A percentile compares a stretch with the other conserved stretches of the same genome.
These are phyloP conservation scores for Vulpes ferrilata DNA, from an alignment of 2,113 vertebrate species.

Conservation along the genomic window DNA sequence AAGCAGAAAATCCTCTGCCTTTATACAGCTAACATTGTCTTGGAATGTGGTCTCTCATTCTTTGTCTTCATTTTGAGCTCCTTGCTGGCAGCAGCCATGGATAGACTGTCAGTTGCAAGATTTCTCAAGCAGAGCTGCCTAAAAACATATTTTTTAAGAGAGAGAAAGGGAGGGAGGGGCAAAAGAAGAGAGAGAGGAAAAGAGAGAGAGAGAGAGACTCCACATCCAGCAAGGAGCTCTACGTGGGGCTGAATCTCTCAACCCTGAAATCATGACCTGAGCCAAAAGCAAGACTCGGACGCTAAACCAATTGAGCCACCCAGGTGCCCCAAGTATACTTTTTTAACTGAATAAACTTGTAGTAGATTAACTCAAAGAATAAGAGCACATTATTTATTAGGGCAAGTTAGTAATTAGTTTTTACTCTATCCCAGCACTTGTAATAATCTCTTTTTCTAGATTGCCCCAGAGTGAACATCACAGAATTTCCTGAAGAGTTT, in stretches of 20 bases:
- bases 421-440: background rate
- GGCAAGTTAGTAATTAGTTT: slow-evolving; percentile 15
- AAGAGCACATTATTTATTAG: background rate
- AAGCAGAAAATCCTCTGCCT: background rate
- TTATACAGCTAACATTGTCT: background rate
- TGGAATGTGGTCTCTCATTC: background rate
- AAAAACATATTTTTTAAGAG: background rate
- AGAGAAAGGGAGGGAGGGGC: too few species aligned
- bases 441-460: background rate
- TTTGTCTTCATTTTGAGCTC: background rate
- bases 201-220: too few species aligned
- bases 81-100: background rate
- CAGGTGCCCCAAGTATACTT: background rate
- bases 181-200: too few species aligned
- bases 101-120: background rate
- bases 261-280: too few species aligned
- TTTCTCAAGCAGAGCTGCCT: background rate
- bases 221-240: too few species aligned
- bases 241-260: too few species aligned
- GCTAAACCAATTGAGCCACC: background rate
- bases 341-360: background rate
- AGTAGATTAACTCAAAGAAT: background rate
- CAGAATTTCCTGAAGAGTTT: background rate
- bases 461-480: background rate
- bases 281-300: too few species aligned